These are phyloP conservation scores for Cotesia glomerata DNA, from an alignment of 1,140 invertebrate species.

Conservation along the genomic window DNA sequence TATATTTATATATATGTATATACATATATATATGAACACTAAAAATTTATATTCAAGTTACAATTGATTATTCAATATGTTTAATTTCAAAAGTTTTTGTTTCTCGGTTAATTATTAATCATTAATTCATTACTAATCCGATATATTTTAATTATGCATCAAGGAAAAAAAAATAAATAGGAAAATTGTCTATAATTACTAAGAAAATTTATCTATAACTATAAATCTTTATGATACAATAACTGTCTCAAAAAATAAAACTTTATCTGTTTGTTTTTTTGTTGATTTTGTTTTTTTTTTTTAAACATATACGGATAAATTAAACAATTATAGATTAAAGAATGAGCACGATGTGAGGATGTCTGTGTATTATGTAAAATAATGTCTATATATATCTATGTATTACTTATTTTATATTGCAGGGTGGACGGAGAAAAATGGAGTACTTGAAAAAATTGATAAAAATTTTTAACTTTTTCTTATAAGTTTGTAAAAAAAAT, in stretches of 20 bases:
- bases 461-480: too few species aligned
- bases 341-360: neutral
- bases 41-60: too few species aligned
- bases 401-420: too few species aligned
- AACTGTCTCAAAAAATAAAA: constrained; percentile 39
- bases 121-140: neutral
- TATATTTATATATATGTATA: too few species aligned
- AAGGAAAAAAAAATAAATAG: constrained; percentile 35
- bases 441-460: too few species aligned
- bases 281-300: too few species aligned
- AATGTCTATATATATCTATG: neutral
- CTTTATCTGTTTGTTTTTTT: constrained; percentile 24
- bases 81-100: too few species aligned
- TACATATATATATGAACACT: too few species aligned
- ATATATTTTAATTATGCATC: constrained; percentile 31
- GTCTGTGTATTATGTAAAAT: neutral
- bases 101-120: too few species aligned
- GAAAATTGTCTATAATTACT: constrained; percentile 27
- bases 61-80: too few species aligned
- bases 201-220: constrained; percentile 30
- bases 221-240: constrained; percentile 25
- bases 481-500: too few species aligned
- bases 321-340: constrained; percentile 8
- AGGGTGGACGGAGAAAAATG: too few species aligned
- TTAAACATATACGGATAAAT: constrained; percentile 12